phyloP scores from a whole-genome alignment of 2,797 vertebrate species.

The Cynodonichthys magdalenae region DNA sequence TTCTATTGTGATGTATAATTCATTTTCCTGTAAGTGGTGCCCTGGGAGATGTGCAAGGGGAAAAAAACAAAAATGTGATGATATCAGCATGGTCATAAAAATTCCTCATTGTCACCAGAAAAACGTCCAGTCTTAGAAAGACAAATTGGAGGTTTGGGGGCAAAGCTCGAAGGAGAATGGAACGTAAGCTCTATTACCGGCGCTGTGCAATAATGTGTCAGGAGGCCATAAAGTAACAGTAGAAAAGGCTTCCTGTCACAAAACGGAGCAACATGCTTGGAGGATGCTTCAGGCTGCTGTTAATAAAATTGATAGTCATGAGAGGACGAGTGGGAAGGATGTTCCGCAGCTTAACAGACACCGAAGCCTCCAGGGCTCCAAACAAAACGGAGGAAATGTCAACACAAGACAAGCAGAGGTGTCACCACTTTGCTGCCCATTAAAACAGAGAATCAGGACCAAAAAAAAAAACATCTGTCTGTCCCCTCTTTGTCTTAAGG shows the following conservation, averaged over 20 bases:
- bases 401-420: constrained; percentile 37
- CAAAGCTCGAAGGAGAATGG: constrained; percentile 56
- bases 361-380: constrained; percentile 24
- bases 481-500: background rate
- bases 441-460: constrained; percentile 11
- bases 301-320: constrained; percentile 61
- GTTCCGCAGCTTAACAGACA: constrained; percentile 45
- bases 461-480: background rate
- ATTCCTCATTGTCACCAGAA: constrained; percentile 60
- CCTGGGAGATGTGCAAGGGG: constrained; percentile 52
- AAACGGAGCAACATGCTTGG: constrained; percentile 61
- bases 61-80: constrained; percentile 67
- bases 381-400: constrained; percentile 34
- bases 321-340: constrained; percentile 15
- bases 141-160: constrained; percentile 50
- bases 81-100: constrained; percentile 66
- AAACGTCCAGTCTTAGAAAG: constrained; percentile 42
- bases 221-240: constrained; percentile 59
- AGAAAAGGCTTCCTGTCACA: constrained; percentile 56
- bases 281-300: constrained; percentile 55
- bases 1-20: constrained; percentile 65
- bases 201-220: constrained; percentile 44
- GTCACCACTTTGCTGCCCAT: constrained; percentile 20
- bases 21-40: constrained; percentile 53
- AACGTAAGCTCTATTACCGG: constrained; percentile 49